Conservation (phyloP, 2,113 vertebrate species). For the Chlorocebus sabaeus region DNA sequence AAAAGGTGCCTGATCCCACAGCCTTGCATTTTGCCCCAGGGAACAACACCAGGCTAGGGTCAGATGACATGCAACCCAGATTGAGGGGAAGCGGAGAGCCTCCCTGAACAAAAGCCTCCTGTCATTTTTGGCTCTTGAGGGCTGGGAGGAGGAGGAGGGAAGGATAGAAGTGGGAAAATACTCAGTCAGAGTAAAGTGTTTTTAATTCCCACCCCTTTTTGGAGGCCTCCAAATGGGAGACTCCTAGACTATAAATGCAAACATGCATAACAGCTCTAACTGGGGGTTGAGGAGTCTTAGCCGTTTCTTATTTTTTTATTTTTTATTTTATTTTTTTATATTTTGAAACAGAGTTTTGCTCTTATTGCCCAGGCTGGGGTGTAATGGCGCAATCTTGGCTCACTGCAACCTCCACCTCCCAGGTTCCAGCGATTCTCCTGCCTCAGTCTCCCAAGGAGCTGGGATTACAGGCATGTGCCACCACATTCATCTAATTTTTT, state of each 20-base stretch:
- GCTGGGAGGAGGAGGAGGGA: accelerated
- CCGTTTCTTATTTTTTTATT: too few relatives aligned
- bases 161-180: not conserved
- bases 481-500: too few relatives aligned
- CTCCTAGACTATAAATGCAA: not conserved
- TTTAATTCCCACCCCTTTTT: not conserved
- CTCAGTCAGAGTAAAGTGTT: not conserved
- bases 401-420: too few relatives aligned
- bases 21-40: not conserved
- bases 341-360: too few relatives aligned
- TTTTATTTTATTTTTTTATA: too few relatives aligned
- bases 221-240: not conserved
- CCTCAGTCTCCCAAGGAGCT: too few relatives aligned
- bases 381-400: too few relatives aligned
- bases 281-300: not conserved
- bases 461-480: too few relatives aligned
- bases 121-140: not conserved
- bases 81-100: too few relatives aligned
- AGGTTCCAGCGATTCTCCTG: too few relatives aligned
- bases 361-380: too few relatives aligned
- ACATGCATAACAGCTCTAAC: not conserved
- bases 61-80: not conserved
- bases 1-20: not conserved
- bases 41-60: not conserved
- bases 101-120: not conserved